Conservation (phyloP, 2,888 invertebrate genomes). For the Malthinus flaveolus region DNA sequence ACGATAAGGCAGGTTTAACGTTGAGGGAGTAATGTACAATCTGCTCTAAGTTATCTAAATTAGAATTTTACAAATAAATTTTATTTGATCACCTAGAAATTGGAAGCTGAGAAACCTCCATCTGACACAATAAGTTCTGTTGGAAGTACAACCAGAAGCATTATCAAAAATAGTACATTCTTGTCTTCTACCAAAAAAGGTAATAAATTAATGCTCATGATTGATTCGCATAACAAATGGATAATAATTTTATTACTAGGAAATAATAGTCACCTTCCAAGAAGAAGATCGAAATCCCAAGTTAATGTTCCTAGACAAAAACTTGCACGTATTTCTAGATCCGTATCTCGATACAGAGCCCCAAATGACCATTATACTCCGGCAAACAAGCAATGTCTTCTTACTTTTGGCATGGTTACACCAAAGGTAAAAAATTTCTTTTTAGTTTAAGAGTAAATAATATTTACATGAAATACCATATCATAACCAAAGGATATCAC, state of each 20-base stretch:
- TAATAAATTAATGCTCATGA: conserved; percentile 20
- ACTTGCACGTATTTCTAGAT: conserved; percentile 33
- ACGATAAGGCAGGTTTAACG: no score
- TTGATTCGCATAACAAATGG: background rate
- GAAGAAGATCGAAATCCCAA: background rate
- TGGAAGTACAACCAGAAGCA: background rate
- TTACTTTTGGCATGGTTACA: conserved; percentile 42
- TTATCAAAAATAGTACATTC: background rate
- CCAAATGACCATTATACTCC: conserved; percentile 34
- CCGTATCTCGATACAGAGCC: conserved; percentile 33
- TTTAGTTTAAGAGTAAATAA: no score
- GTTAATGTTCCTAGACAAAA: background rate
- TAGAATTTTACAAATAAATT: background rate
- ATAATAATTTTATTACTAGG: background rate
- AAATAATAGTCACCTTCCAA: background rate
- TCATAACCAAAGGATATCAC: no score
- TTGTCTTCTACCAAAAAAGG: conserved; percentile 10
- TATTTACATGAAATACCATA: no score
- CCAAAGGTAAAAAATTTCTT: conserved; percentile 43
- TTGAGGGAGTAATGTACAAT: no score
- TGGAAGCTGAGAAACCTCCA: background rate
- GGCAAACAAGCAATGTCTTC: conserved; percentile 22
- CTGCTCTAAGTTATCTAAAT: no score
- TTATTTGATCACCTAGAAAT: background rate
- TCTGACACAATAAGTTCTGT: background rate